Conservation (phyloP, 2,797 vertebrate species). For the Smutsia temminckii region DNA sequence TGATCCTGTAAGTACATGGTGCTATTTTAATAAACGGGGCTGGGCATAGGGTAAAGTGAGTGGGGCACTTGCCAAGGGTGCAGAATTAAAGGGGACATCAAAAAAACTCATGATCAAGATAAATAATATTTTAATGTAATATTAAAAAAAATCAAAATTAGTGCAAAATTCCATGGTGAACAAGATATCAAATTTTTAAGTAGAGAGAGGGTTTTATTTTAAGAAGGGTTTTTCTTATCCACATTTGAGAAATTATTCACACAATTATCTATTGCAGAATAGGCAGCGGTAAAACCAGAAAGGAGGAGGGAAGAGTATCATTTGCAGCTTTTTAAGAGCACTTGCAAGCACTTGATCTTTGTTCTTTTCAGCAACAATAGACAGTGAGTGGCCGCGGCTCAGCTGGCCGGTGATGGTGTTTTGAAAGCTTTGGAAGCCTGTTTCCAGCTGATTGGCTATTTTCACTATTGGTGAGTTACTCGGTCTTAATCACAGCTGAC, state of each 20-base stretch:
- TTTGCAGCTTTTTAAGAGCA: constrained; percentile 13
- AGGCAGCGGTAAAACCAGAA: background rate
- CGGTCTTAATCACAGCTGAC: constrained; percentile 57
- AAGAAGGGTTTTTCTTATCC: background rate
- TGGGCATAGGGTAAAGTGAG: background rate
- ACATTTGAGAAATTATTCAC: background rate
- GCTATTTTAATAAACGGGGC: background rate
- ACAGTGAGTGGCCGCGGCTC: constrained; percentile 14
- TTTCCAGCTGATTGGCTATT: constrained; percentile 49
- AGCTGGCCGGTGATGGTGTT: constrained; percentile 17
- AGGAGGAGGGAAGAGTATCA: background rate
- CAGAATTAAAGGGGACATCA: background rate
- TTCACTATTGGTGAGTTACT: constrained; percentile 46
- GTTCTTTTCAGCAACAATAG: constrained; percentile 26
- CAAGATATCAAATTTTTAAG: background rate
- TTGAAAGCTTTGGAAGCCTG: constrained; percentile 25
- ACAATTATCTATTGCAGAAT: background rate
- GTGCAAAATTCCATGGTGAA: background rate
- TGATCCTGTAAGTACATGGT: rapidly evolving
- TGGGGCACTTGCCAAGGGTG: background rate
- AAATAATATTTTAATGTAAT: background rate
- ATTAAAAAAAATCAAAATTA: background rate
- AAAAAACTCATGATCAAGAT: background rate
- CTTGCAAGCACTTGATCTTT: background rate
- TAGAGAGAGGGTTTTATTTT: background rate